Percentiles rank a stretch among this genome's conserved stretches.
Evolutionary conservation across 1,140 invertebrate genomes (phyloP).

Genomic region (Zaprionus africanus): DNA sequence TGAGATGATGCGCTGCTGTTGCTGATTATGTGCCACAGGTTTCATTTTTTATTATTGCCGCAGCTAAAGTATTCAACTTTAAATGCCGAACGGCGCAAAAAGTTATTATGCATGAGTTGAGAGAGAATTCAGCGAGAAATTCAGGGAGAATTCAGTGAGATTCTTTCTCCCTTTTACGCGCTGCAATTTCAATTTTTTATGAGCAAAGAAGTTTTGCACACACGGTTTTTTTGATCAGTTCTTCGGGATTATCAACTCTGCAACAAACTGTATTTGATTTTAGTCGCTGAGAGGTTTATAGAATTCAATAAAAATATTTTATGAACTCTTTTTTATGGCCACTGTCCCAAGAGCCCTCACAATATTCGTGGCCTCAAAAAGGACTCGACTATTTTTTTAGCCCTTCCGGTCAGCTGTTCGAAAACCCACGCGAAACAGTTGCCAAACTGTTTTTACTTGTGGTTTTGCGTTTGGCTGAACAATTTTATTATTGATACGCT

Average conservation of each 20-base stretch:
- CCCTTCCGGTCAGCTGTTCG: conserved; percentile 17
- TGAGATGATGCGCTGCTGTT: neutral
- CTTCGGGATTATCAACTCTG: neutral
- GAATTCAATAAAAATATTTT: conserved; percentile 27
- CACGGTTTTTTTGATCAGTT: conserved; percentile 1
- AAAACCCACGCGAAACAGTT: conserved; percentile 11
- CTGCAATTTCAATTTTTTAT: conserved; percentile 38
- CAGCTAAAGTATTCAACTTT: conserved; percentile 21
- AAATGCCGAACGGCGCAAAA: conserved; percentile 15
- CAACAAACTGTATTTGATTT: neutral
- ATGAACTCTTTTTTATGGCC: conserved; percentile 8
- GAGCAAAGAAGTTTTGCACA: conserved; percentile 5
- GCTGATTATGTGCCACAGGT: conserved; percentile 24
- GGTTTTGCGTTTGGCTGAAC: neutral
- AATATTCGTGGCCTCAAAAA: neutral
- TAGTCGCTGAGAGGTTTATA: conserved; percentile 7
- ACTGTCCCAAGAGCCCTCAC: neutral
- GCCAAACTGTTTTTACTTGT: neutral
- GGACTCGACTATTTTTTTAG: conserved; percentile 23
- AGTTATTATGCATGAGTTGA: conserved; percentile 35
- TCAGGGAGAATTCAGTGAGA: too few species aligned
- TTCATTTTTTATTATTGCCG: conserved; percentile 28
- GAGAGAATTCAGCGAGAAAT: too few species aligned
- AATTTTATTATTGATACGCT: conserved; percentile 34
- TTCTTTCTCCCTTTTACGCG: neutral